Evolutionary conservation across 1,140 invertebrate species (phyloP), one percentile per base, ranked within the genome.

Genomic region (Dufourea novaeangliae): DNA sequence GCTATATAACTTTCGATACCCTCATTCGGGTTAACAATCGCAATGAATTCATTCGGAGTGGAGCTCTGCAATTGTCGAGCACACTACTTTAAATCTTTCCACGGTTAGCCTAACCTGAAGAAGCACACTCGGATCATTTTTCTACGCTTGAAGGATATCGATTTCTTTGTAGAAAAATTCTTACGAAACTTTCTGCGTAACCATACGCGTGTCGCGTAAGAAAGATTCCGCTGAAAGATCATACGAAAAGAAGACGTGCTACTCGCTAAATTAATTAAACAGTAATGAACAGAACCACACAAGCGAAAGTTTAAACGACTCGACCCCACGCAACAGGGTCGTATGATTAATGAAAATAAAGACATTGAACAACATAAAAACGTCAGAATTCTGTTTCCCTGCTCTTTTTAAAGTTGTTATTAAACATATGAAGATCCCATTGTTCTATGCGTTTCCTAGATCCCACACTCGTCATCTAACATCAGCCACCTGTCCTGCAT

Each of bases 391-490:
- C 46, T 50, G 46, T n/a, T 50, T 20, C 20, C n/a, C n/a, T n/a
- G n/a, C n/a, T 50, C 20, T n/a, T 50, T 50, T n/a, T 20, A 17
- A n/a, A 7, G 8, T 50, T 50, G 20, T 17, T n/a, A n/a, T 50
- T 50, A n/a, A 50, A 50, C 46, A n/a, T 50, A 50, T 50, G 20
- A n/a, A 50, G 46, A 50, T 50, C 46, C 46, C 46, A 50, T 50
- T 50, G 46, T 50, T 50, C 46, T n/a, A 8, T n/a, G 46, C 4
- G 46, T 50, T 50, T 50, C 46, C 46, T 50, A n/a, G 20, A n/a
- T 50, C 46, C 46, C 46, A 50, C 46, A 50, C 46, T n/a, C 46
- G 46, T 50, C 46, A 50, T 50, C 46, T 50, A n/a, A n/a, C 46
- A n/a, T n/a, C 46, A 8, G 46, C 46, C 20, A 8, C 17, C 46